Evolutionary conservation across 2,888 invertebrate genomes (phyloP).

Genomic region (Elmis aenea): DNA sequence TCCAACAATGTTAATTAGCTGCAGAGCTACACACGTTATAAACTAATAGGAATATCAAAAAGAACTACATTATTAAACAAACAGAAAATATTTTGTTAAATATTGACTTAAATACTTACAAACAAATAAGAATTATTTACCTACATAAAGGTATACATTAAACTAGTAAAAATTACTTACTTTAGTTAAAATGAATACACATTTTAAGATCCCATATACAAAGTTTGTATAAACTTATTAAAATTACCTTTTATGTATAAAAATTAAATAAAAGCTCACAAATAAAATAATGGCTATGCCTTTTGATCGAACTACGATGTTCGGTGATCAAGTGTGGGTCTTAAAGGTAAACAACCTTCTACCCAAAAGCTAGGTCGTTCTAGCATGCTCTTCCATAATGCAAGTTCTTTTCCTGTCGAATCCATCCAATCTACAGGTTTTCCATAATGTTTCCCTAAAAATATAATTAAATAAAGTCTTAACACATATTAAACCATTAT

Average conservation of each 20-base stretch:
- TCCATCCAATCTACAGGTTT: slow-evolving; percentile 94
- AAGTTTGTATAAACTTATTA: no score
- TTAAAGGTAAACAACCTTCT: slow-evolving; percentile 83
- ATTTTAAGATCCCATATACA: slow-evolving; percentile 34
- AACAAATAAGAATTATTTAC: slow-evolving; percentile 31
- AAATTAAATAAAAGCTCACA: slow-evolving; percentile 17
- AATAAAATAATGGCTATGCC: slow-evolving; percentile 8
- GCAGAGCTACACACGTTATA: no score
- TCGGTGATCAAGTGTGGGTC: slow-evolving; percentile 68
- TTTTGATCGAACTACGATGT: no score
- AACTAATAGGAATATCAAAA: slow-evolving; percentile 19
- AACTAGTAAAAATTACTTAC: slow-evolving; percentile 41
- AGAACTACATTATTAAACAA: no score
- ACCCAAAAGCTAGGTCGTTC: slow-evolving; percentile 95
- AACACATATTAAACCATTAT: no score
- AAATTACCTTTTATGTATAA: slow-evolving; percentile 2
- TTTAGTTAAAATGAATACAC: slow-evolving; percentile 36
- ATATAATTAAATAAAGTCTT: no score
- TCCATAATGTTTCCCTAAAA: slow-evolving; percentile 78
- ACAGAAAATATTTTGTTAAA: no score
- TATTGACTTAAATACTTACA: no score
- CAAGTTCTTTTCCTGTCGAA: slow-evolving; percentile 82
- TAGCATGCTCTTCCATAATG: slow-evolving; percentile 91
- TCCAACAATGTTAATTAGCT: slow-evolving; percentile 3
- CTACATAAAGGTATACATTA: slow-evolving; percentile 37